Conservation (phyloP, 2,888 invertebrate species). For the Drosophila rubida region DNA sequence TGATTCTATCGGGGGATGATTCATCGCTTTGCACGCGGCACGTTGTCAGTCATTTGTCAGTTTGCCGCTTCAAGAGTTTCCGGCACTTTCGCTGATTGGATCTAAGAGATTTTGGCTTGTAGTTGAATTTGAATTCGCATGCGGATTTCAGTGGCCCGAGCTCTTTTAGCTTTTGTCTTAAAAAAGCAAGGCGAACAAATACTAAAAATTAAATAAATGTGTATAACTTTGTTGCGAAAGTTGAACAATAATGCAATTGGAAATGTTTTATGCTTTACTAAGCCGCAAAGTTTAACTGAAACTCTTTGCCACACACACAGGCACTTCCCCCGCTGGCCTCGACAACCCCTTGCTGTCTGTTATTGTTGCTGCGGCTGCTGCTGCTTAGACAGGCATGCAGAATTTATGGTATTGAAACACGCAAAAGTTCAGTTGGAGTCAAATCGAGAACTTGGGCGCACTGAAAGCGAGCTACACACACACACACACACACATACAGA, state of each 20-base stretch:
- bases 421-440: constrained; percentile 78
- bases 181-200: constrained; percentile 38
- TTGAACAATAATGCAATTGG: constrained; percentile 66
- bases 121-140: constrained; percentile 19
- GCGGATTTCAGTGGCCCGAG: too few relatives aligned
- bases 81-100: constrained; percentile 64
- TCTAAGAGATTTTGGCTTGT: constrained; percentile 11
- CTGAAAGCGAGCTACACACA: constrained; percentile 60
- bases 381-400: constrained; percentile 69
- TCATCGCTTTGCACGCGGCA: constrained; percentile 37
- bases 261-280: constrained; percentile 69
- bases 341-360: background rate
- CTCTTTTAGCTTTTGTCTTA: background rate
- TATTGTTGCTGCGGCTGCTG: constrained; percentile 28
- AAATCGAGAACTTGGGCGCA: constrained; percentile 74
- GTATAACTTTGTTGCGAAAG: constrained; percentile 38
- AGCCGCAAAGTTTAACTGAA: constrained; percentile 57
- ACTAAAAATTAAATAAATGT: constrained; percentile 33
- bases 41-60: constrained; percentile 63
- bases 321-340: background rate
- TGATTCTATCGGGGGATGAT: constrained; percentile 54
- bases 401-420: constrained; percentile 80
- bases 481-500: constrained; percentile 3
- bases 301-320: constrained; percentile 25
- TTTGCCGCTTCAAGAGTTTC: constrained; percentile 16